Conservation (phyloP, 2,113 vertebrate species). For the Ceyx cyanopectus region DNA sequence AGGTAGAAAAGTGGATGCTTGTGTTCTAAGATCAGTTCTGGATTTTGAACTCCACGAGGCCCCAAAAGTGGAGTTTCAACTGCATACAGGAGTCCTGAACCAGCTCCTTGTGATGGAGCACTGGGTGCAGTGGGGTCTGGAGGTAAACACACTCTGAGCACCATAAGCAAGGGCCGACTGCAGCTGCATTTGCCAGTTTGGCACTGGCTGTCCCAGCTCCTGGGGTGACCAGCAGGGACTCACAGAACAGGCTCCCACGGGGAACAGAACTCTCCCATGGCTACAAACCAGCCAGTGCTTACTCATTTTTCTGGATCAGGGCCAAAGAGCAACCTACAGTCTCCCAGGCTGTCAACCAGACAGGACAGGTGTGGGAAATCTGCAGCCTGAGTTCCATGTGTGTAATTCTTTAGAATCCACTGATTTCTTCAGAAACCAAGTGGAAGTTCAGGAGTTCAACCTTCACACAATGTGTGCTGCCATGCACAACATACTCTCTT, state of each 20-base stretch:
- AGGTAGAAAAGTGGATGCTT: background rate
- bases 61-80: background rate
- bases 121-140: background rate
- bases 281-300: background rate
- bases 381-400: background rate
- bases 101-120: background rate
- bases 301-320: background rate
- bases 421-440: slow-evolving; percentile 44
- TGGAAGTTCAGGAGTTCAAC: slow-evolving; percentile 51
- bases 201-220: background rate
- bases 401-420: slow-evolving; percentile 16
- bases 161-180: accelerated
- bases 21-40: background rate
- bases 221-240: background rate
- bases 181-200: background rate
- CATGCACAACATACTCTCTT: background rate
- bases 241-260: background rate
- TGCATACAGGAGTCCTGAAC: background rate
- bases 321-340: background rate
- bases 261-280: background rate
- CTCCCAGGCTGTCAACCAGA: slow-evolving; percentile 41
- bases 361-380: slow-evolving; percentile 51
- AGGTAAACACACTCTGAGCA: background rate
- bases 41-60: background rate
- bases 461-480: background rate